Conservation (phyloP, 30 jellyfish, hydroid and myxozoan species). For the Haliclystus octoradiatus region DNA sequence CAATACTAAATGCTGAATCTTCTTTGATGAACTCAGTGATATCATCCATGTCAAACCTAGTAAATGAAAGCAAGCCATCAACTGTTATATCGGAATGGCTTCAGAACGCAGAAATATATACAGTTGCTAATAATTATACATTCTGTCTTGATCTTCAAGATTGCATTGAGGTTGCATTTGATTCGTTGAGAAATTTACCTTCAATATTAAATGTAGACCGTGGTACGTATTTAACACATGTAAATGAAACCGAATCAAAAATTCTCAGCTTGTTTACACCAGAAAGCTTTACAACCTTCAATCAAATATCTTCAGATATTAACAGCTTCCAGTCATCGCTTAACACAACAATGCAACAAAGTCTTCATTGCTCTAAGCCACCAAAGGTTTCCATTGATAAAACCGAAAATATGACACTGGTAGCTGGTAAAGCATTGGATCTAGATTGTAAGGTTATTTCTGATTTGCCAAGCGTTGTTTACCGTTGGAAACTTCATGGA, state of each 20-base stretch:
- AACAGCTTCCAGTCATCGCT: not conserved
- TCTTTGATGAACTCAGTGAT: not conserved
- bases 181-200: constrained; percentile 7
- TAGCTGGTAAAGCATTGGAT: not conserved
- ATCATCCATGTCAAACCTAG: not conserved
- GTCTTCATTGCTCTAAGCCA: constrained; percentile 4
- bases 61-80: not conserved
- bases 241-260: not conserved
- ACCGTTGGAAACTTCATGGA: constrained; percentile 11
- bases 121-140: constrained; percentile 10
- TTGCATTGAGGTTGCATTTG: constrained; percentile 13
- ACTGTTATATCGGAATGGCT: constrained; percentile 10
- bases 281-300: not conserved
- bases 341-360: not conserved
- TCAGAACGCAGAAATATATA: constrained; percentile 6
- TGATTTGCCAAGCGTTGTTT: constrained; percentile 5
- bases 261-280: not conserved
- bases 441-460: constrained; percentile 8
- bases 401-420: not conserved
- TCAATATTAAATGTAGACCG: not conserved
- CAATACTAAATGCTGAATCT: constrained; percentile 5
- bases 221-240: not conserved
- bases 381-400: not conserved
- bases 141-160: constrained; percentile 13
- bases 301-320: not conserved